Base-by-base conservation (phyloP, 2,113 vertebrate species). In the Nycticebus coucang region DNA sequence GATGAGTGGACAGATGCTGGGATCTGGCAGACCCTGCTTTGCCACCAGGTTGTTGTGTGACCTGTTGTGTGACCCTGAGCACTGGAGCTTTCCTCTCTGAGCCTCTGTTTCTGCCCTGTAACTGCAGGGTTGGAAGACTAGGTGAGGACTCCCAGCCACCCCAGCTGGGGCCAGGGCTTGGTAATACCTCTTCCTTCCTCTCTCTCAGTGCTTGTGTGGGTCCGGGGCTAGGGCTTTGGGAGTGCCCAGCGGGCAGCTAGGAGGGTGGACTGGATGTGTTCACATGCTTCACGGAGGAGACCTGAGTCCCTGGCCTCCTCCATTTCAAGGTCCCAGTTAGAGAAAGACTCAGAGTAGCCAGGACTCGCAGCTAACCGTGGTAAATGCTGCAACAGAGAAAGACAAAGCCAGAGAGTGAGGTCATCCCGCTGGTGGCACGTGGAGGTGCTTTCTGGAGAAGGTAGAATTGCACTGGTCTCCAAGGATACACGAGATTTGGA, bases 341-440 rank as follows among this genome's bases (percentile, higher is more conserved):
- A 62, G 33, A 55, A 2, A 64, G 66, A 79, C 28, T 37, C 35
- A 7, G 37, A 22, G 55, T 19, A 22, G 19, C 19, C 28, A 66
- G 66, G 33, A 35, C n/a, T 11, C 0, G 2, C 33, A 24, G 33
- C 60, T 68, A 71, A 13, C 35, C 17, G 7, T 62, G 53, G 69
- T 18, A n/a, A 57, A 1, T 22, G 14, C 37, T 26, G 0, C 0
- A 6, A 13, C 45, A 68, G 66, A 57, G 71, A 66, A 66, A 57
- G 72, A 35, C 45, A 6, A 10, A 8, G 24, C 53, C 35, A 14
- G 17, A 57, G 33, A 68, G 55, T 17, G 6, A 37, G 13, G 11
- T 35, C 17, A 0, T 30, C 71, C 30, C 2, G 13, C 77, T 11
- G 1, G 30, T 0, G 30, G 37, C 0, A 0, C 55, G 15, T 11